These are phyloP conservation scores for Phortica okadai DNA, from an alignment of 2,888 invertebrate genomes.

Conservation along the genomic window DNA sequence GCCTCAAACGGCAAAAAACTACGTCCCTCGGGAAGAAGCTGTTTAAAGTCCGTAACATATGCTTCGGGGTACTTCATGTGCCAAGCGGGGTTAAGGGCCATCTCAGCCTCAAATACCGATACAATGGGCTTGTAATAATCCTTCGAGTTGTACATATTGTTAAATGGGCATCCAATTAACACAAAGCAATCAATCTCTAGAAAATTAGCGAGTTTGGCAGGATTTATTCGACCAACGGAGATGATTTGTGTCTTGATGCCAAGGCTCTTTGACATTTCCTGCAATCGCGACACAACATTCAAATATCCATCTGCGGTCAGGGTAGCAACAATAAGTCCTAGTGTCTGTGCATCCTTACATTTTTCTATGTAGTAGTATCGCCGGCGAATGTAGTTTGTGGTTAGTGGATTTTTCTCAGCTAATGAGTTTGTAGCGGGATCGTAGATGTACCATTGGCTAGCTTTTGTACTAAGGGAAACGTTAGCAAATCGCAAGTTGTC, in stretches of 20 bases:
- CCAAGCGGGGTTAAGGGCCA: conserved; percentile 82
- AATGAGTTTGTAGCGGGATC: conserved; percentile 77
- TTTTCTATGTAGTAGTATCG: conserved; percentile 92
- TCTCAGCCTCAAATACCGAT: conserved; percentile 94
- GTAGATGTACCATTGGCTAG: conserved; percentile 79
- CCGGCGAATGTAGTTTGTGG: conserved; percentile 84
- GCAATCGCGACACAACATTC: conserved; percentile 85
- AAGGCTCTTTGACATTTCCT: conserved; percentile 83
- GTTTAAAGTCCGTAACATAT: conserved; percentile 86
- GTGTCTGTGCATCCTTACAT: conserved; percentile 90
- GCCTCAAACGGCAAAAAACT: conserved; percentile 77
- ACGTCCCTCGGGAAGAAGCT: conserved; percentile 82
- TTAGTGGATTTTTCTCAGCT: conserved; percentile 74
- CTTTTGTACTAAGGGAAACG: conserved; percentile 79
- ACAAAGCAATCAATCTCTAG: conserved; percentile 93
- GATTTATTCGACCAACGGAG: conserved; percentile 95
- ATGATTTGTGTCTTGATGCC: conserved; percentile 94
- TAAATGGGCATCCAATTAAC: conserved; percentile 93
- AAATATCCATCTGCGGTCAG: conserved; percentile 89
- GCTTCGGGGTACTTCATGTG: conserved; percentile 77
- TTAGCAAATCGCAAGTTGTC: conserved; percentile 82
- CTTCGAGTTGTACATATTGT: conserved; percentile 87
- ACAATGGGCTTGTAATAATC: conserved; percentile 94
- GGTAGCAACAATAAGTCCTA: conserved; percentile 95
- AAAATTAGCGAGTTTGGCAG: conserved; percentile 96